These are phyloP conservation scores for Bombus vancouverensis DNA, from an alignment of 1,140 invertebrate genomes.

Conservation along the genomic window DNA sequence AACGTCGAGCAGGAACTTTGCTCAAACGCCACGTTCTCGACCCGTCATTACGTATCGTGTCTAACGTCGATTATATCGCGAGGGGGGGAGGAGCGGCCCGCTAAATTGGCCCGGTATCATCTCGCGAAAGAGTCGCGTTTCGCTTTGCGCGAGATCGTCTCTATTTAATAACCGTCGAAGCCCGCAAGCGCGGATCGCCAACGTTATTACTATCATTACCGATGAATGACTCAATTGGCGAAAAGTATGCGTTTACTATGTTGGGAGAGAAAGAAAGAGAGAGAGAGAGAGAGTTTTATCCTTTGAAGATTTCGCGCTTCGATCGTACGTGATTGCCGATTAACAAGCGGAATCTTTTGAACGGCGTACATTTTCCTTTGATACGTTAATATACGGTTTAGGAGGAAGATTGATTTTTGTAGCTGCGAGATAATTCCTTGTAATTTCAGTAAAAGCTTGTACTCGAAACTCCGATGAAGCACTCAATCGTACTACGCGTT, in stretches of 20 bases:
- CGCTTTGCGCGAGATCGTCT: conserved; percentile 2
- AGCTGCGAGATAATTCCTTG: neutral
- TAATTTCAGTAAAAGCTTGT: neutral
- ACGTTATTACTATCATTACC: conserved; percentile 45
- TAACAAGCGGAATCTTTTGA: neutral
- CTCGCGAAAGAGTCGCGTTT: conserved; percentile 9
- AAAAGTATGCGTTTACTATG: conserved; percentile 33
- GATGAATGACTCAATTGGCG: conserved; percentile 45
- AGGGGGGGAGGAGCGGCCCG: no score
- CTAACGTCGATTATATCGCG: neutral
- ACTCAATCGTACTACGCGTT: neutral
- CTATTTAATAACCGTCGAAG: conserved; percentile 30
- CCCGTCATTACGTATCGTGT: neutral
- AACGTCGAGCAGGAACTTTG: neutral
- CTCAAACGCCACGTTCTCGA: neutral
- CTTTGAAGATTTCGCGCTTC: neutral
- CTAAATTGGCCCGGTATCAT: conserved; percentile 21
- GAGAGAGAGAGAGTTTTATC: neutral
- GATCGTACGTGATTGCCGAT: conserved; percentile 1
- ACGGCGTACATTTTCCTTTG: neutral
- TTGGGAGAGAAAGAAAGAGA: neutral
- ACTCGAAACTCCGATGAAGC: neutral
- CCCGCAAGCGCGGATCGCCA: conserved; percentile 3
- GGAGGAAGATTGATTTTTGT: neutral
- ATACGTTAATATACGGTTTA: neutral